Evolutionary conservation across 2,888 invertebrate species (phyloP).

Genomic region (Allophyes oxyacanthae): DNA sequence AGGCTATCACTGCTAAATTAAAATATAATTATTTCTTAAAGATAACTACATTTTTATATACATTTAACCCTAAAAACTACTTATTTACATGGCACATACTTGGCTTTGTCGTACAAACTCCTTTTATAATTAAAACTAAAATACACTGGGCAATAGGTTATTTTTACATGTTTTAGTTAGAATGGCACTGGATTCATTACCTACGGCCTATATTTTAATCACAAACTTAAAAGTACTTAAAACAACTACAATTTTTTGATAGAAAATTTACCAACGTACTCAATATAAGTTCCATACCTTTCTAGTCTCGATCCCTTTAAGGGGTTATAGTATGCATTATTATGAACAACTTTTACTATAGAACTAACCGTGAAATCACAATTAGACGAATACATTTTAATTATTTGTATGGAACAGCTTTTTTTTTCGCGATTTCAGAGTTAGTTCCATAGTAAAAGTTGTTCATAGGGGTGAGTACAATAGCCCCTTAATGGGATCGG

Average conservation of each 20-base stretch:
- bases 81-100: slow-evolving; percentile 85
- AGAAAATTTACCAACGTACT: slow-evolving; percentile 1
- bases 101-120: slow-evolving; percentile 69
- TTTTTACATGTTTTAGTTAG: slow-evolving; percentile 64
- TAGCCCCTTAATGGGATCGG: no score
- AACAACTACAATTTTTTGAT: slow-evolving; percentile 17
- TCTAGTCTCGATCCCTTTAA: no score
- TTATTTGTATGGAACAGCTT: no score
- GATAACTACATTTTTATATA: slow-evolving; percentile 44
- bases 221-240: slow-evolving; percentile 46
- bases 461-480: no score
- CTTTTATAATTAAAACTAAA: slow-evolving; percentile 43
- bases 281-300: not conserved
- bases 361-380: no score
- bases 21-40: slow-evolving; percentile 55
- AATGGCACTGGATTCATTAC: slow-evolving; percentile 73
- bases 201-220: slow-evolving; percentile 51
- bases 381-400: no score
- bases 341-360: no score
- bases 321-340: no score
- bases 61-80: slow-evolving; percentile 53
- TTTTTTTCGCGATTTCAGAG: no score
- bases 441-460: no score
- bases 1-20: no score
- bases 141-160: slow-evolving; percentile 46